phyloP scores from a whole-genome alignment of 2,888 invertebrate species.

The Polyploca ridens region DNA sequence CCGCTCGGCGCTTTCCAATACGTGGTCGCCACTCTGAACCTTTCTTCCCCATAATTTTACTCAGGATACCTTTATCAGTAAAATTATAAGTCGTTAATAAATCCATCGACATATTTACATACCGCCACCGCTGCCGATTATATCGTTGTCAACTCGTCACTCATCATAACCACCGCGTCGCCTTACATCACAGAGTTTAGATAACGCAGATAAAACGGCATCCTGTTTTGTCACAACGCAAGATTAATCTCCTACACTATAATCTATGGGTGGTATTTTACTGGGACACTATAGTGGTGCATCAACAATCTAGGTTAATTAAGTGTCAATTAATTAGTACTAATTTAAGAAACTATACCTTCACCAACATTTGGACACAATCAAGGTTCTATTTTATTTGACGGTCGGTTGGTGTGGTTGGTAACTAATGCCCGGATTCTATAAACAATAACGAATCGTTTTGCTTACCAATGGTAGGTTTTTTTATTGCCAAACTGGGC shows the following conservation, averaged over 20 bases:
- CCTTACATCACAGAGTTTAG: constrained; percentile 35
- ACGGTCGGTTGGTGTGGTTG: too few species aligned
- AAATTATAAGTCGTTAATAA: background rate
- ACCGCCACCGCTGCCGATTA: background rate
- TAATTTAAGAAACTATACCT: too few species aligned
- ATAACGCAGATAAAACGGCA: constrained; percentile 37
- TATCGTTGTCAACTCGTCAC: constrained; percentile 18
- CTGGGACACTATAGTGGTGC: background rate
- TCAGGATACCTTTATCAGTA: background rate
- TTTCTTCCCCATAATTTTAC: too few species aligned
- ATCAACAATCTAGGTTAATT: background rate
- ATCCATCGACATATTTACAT: background rate
- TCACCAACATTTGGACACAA: too few species aligned
- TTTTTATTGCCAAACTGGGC: too few species aligned
- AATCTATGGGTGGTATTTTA: background rate
- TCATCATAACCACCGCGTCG: constrained; percentile 30
- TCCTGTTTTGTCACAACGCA: constrained; percentile 48
- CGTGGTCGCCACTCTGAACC: too few species aligned
- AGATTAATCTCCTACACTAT: constrained; percentile 40
- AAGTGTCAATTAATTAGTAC: too few species aligned
- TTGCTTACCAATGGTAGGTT: too few species aligned
- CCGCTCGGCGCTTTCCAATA: too few species aligned
- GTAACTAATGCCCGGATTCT: too few species aligned
- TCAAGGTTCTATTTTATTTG: too few species aligned
- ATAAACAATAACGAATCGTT: too few species aligned